Evolutionary conservation across 2,888 invertebrate genomes (phyloP).

Genomic region (Thecophora atra): DNA sequence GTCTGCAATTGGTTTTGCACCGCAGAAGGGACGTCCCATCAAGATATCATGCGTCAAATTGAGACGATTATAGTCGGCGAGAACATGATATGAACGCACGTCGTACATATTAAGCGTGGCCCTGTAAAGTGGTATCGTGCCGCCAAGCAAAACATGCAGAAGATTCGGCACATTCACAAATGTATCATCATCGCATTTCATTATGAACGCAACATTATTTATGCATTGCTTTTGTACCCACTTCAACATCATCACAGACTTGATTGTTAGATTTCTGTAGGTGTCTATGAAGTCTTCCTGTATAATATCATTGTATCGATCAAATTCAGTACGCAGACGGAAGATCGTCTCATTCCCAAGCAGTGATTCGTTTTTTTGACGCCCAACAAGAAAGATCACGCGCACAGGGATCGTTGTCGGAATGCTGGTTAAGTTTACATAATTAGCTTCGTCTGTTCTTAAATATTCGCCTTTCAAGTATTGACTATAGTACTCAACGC

Average conservation of each 20-base stretch:
- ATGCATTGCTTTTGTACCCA: constrained; percentile 78
- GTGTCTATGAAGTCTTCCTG: constrained; percentile 86
- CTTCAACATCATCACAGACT: constrained; percentile 85
- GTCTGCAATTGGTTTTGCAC: constrained; percentile 79
- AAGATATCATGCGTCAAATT: constrained; percentile 68
- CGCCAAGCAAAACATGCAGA: constrained; percentile 67
- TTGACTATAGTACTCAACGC: constrained; percentile 53
- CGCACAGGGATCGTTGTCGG: constrained; percentile 50
- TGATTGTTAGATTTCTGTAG: constrained; percentile 86
- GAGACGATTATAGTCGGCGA: constrained; percentile 57
- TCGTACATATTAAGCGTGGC: constrained; percentile 62
- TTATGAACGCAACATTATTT: constrained; percentile 72
- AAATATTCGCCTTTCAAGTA: constrained; percentile 49
- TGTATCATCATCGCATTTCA: constrained; percentile 90
- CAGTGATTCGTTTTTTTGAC: constrained; percentile 51
- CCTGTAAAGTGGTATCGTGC: constrained; percentile 65
- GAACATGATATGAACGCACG: constrained; percentile 52
- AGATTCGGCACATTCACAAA: constrained; percentile 82
- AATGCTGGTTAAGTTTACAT: background rate
- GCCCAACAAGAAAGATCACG: constrained; percentile 62
- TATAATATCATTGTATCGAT: constrained; percentile 78
- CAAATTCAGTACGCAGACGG: constrained; percentile 74
- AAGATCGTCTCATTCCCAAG: constrained; percentile 70
- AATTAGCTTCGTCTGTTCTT: background rate
- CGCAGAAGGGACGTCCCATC: constrained; percentile 81